Conservation (phyloP, 1,140 invertebrate species). For the Sipha flava region DNA sequence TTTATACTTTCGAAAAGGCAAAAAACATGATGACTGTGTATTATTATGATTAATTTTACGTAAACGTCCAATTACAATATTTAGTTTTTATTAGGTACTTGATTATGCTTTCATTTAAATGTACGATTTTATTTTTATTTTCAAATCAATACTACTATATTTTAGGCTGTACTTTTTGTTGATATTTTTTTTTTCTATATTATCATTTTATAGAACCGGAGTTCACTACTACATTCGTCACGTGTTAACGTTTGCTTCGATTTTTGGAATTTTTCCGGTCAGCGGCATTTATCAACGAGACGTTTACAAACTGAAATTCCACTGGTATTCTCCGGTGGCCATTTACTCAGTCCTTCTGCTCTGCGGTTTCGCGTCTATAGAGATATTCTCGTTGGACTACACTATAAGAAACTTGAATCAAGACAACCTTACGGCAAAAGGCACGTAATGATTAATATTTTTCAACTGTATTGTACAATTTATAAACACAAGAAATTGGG, state of each 20-base stretch:
- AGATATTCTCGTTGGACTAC: slow-evolving; percentile 36
- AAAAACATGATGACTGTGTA: too few relatives aligned
- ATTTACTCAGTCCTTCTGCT: slow-evolving; percentile 35
- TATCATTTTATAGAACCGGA: slow-evolving; percentile 1
- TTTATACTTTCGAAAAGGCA: too few relatives aligned
- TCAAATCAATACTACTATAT: too few relatives aligned
- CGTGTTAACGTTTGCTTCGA: slow-evolving; percentile 34
- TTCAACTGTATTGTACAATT: too few relatives aligned
- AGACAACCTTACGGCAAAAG: slow-evolving; percentile 37
- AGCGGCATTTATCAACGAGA: slow-evolving; percentile 29
- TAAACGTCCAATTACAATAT: too few relatives aligned
- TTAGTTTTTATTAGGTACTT: too few relatives aligned
- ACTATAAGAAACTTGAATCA: slow-evolving; percentile 38
- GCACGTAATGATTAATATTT: background rate
- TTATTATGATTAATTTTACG: too few relatives aligned
- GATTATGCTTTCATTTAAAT: too few relatives aligned
- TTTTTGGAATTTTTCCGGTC: slow-evolving; percentile 36
- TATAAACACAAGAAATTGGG: too few relatives aligned
- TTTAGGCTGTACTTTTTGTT: too few relatives aligned
- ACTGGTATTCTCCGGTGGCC: slow-evolving; percentile 33
- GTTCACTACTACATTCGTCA: slow-evolving; percentile 37
- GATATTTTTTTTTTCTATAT: too few relatives aligned
- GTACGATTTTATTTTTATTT: too few relatives aligned
- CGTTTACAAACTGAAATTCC: slow-evolving; percentile 32
- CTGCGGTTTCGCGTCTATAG: slow-evolving; percentile 34